Evolutionary conservation across 2,113 vertebrate species (phyloP).

Genomic region (Vulpes vulpes): DNA sequence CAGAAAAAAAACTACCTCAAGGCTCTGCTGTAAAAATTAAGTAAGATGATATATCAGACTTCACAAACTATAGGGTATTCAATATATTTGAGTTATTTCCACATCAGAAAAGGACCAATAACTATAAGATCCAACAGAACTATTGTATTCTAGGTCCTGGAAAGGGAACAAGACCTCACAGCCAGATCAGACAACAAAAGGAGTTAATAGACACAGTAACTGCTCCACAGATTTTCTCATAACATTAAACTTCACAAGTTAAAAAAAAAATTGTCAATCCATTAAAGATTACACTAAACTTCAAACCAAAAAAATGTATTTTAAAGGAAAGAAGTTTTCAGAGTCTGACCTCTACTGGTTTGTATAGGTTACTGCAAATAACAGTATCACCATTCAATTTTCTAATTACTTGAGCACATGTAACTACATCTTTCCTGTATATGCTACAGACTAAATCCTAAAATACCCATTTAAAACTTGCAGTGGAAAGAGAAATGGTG

Average conservation of each 20-base stretch:
- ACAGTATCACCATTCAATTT: not conserved
- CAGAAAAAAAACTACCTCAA: constrained; percentile 27
- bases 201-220: not conserved
- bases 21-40: constrained; percentile 12
- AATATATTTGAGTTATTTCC: not conserved
- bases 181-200: not conserved
- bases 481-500: not conserved
- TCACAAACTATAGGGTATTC: not conserved
- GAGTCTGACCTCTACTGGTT: constrained; percentile 36
- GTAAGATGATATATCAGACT: not conserved
- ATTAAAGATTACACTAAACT: not conserved
- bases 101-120: not conserved
- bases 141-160: not conserved
- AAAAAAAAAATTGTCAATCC: constrained; percentile 23
- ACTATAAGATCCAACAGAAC: not conserved
- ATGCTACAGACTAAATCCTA: not conserved
- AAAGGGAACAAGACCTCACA: not conserved
- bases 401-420: not conserved
- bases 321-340: constrained; percentile 15
- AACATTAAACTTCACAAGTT: not conserved
- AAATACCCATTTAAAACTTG: not conserved
- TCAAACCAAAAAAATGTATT: not conserved
- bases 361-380: not conserved
- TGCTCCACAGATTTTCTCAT: not conserved
- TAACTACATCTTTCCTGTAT: not conserved